These are phyloP conservation scores for Cenopis cana DNA, from an alignment of 2,888 invertebrate species.

Conservation along the genomic window DNA sequence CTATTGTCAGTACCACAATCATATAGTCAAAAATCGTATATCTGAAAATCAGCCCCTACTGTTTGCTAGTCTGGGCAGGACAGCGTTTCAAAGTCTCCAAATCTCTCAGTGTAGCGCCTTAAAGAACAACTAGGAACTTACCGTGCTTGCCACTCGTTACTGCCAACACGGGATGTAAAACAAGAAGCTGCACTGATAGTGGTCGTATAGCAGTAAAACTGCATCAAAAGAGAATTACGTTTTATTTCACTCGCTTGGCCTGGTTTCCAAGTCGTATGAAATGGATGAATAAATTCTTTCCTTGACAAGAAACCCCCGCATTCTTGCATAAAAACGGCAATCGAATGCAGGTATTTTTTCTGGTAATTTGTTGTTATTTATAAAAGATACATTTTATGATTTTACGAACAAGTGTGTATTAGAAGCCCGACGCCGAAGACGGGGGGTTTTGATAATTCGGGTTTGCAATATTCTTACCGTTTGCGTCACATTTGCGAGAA, in stretches of 20 bases:
- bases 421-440: no score
- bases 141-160: not conserved
- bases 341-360: not conserved
- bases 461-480: no score
- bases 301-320: not conserved
- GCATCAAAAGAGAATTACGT: conserved; percentile 7
- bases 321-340: not conserved
- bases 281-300: not conserved
- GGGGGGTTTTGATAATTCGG: no score
- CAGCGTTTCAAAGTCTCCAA: no score
- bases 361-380: not conserved
- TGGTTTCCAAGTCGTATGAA: conserved; percentile 1
- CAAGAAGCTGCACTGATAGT: not conserved
- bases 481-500: no score
- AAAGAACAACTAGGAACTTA: not conserved
- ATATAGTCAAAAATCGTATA: no score
- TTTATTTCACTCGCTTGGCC: conserved; percentile 1
- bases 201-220: conserved; percentile 5
- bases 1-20: no score
- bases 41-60: no score
- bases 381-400: not conserved
- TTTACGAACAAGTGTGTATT: not conserved
- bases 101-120: no score
- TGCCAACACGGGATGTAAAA: not conserved
- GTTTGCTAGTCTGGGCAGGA: no score